Percentiles rank a stretch among this genome's conserved stretches.
phyloP scores from a whole-genome alignment of 2,113 vertebrate genomes.

The Hyla sarda region DNA sequence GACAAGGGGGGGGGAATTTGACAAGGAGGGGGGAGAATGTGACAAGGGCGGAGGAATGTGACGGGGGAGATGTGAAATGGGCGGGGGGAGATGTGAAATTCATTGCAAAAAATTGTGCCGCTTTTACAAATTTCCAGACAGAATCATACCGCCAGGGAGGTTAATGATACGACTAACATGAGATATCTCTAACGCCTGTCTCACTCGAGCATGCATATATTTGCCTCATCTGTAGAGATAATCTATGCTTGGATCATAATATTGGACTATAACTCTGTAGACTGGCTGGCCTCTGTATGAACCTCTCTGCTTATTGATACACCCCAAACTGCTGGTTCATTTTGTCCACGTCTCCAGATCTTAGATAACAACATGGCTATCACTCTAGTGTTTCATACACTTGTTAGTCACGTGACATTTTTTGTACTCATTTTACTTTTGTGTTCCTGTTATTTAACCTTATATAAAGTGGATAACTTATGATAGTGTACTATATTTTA shows the following conservation, averaged over 20 bases:
- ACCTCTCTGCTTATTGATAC: conserved; percentile 11
- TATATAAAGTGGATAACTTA: neutral
- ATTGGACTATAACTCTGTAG: conserved; percentile 11
- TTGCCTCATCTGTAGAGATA: conserved; percentile 11
- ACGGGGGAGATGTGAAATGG: no score
- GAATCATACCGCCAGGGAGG: no score
- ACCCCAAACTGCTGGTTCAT: neutral
- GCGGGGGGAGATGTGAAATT: no score
- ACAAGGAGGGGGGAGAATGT: no score
- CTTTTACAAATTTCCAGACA: no score
- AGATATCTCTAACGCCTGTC: neutral
- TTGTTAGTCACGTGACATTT: neutral
- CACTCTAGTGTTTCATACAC: neutral
- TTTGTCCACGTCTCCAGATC: neutral
- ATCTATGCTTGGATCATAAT: conserved; percentile 29
- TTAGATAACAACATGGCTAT: no score
- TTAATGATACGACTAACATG: no score
- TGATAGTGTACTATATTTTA: neutral
- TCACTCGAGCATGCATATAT: neutral
- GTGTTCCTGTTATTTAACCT: neutral
- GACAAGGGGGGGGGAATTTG: no score
- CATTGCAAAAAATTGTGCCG: no score
- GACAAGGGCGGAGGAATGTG: no score
- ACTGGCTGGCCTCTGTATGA: conserved; percentile 28
- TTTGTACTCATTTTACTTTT: neutral